Evolutionary conservation across 2,113 vertebrate genomes (phyloP), one percentile per base, ranked within the genome.

Genomic region (Glaucomys volans): DNA sequence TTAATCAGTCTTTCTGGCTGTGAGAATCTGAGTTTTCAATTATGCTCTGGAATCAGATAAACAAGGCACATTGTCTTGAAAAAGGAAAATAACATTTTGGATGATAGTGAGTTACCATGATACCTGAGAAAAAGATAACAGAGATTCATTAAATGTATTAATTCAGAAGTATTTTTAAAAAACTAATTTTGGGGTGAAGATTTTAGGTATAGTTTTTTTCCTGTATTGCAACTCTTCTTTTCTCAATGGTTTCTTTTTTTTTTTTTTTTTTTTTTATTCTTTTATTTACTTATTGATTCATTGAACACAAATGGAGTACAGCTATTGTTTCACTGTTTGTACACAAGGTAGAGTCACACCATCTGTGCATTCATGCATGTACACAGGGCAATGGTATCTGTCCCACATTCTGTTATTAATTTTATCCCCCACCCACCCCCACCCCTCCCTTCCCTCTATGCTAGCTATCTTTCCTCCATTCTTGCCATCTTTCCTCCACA

Each of bases 41-140:
- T 87, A 83, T n/a, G 35, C 28, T 84, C 22, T 87, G 57, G 42
- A 94, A 75, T 94, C 57, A 95, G 66, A 94, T 0, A 92, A 92
- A 95, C 91, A 96, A 96, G 12, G 4, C 83, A 30, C n/a, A 47
- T 44, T 74, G 17, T 9, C 13, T 72, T 32, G 52, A 75, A 90
- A 77, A 66, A 89, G 89, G 79, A 95, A 97, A 59, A 37, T 24
- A 83, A 50, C 52, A 54, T 75, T 95, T 85, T 91, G 17, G 13
- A 95, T 84, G 47, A 90, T 44, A 71, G 32, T 7, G 20, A 75
- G 11, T 80, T 87, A 64, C 54, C 24, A 66, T 54, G 24, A 1
- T 95, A 94, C 79, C 74, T 96, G 71, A 86, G 95, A 52, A 96
- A 95, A 96, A 91, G 2, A 91, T 93, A 42, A 24, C 9, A 91